Base-by-base conservation (phyloP, 2,797 vertebrate species). In the Poeciliopsis presidionis region DNA sequence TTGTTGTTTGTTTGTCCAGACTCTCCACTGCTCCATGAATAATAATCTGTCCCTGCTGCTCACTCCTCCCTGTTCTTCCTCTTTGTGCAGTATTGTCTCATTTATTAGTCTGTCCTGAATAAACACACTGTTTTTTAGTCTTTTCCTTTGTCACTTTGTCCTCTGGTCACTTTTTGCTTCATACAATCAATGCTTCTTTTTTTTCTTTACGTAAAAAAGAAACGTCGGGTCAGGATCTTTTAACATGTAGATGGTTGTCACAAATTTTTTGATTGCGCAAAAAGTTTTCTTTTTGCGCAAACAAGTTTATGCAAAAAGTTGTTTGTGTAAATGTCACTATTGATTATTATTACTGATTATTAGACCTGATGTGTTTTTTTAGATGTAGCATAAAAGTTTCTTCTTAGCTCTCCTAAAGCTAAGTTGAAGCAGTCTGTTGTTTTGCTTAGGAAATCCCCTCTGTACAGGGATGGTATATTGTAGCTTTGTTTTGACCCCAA, bases 1-100 rank as follows among this genome's bases (percentile, higher is more conserved):
- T 88, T 86, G 79, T 79, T 88, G 78, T 91, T 86, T 81, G 85
- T 91, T 91, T 91, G 90, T 94, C 92, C 92, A 93, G 89, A 94
- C 49, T 93, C 92, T 94, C 93, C 90, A 92, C 90, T 83, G 75
- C 82, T 84, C 78, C 86, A 85, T 83, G 84, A 88, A 84, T 90
- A 87, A 85, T 85, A 75, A 81, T 86, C 86, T 90, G 77, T 82
- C 84, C 78, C 78, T 89, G 73, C 89, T 86, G 86, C 73, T 89
- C n/a, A 80, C 82, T 78, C 86, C 63, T 77, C 85, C 80, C 81
- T 72, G 53, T 83, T 65, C 77, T 78, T 72, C 39, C 25, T 75
- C 70, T 83, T 80, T 85, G 74, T 85, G 65, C 30, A 30, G 46
- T 86, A 61, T 65, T 82, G 43, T 76, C 70, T 85, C 22, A 16